Conservation (phyloP, 2,888 invertebrate species). For the Homarus gammarus region DNA sequence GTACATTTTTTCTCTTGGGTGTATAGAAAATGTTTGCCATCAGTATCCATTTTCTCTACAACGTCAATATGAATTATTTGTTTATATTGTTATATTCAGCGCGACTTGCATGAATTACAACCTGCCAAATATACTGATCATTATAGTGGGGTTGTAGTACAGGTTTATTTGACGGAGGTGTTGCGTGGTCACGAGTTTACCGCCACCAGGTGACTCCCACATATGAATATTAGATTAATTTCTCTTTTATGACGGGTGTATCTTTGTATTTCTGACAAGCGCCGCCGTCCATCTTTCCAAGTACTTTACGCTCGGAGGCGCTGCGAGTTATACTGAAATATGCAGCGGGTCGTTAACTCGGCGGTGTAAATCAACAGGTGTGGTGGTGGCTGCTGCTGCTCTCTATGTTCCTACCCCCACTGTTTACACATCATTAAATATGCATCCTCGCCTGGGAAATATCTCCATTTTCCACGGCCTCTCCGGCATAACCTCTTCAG, state of each 20-base stretch:
- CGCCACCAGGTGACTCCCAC: conserved; percentile 12
- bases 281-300: conserved; percentile 47
- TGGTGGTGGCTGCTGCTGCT: conserved; percentile 19
- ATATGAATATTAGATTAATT: conserved; percentile 50
- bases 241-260: conserved; percentile 23
- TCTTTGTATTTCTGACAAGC: conserved; percentile 44
- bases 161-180: no score
- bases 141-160: no score
- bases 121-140: no score
- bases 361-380: conserved; percentile 55
- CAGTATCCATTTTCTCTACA: no score
- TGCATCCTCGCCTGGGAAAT: conserved; percentile 63
- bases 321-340: conserved; percentile 52
- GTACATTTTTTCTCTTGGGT: no score
- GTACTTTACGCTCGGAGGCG: conserved; percentile 48
- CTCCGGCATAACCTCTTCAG: background rate
- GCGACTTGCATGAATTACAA: no score
- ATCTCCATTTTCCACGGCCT: conserved; percentile 21
- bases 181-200: no score
- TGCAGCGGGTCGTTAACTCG: conserved; percentile 59
- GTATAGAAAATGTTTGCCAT: no score
- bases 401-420: conserved; percentile 32
- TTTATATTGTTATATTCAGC: no score
- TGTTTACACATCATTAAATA: conserved; percentile 68
- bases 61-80: no score